Evolutionary conservation across 2,888 invertebrate species (phyloP).

Genomic region (Rhagium mordax): DNA sequence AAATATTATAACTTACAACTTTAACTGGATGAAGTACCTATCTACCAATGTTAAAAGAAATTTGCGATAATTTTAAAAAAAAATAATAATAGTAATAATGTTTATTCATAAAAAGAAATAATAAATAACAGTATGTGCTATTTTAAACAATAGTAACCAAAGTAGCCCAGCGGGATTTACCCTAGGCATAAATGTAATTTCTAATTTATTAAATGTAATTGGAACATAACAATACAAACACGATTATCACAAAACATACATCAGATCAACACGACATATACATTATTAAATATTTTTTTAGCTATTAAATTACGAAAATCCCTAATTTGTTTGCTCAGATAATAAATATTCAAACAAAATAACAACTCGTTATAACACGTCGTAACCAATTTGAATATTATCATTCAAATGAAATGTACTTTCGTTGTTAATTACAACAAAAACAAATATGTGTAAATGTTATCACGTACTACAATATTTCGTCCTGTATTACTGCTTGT

Average conservation of each 20-base stretch:
- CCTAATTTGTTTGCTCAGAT: slow-evolving; percentile 34
- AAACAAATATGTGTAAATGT: slow-evolving; percentile 18
- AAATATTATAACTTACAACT: too few relatives aligned
- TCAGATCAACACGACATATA: slow-evolving; percentile 29
- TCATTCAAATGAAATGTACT: slow-evolving; percentile 17
- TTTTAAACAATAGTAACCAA: neutral
- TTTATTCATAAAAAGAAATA: too few relatives aligned
- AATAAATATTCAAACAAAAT: slow-evolving; percentile 28
- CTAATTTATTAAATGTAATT: slow-evolving; percentile 23
- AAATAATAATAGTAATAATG: too few relatives aligned
- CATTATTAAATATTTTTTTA: slow-evolving; percentile 32
- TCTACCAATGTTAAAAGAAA: too few relatives aligned
- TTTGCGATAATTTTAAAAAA: too few relatives aligned
- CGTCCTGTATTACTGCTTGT: neutral
- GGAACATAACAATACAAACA: slow-evolving; percentile 27
- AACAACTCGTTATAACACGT: slow-evolving; percentile 17
- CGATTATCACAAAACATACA: slow-evolving; percentile 29
- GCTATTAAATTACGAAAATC: slow-evolving; percentile 29
- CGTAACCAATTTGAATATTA: slow-evolving; percentile 17
- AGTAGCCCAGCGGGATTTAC: neutral
- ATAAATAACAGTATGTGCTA: too few relatives aligned
- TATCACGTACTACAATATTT: neutral
- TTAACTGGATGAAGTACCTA: too few relatives aligned
- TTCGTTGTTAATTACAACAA: slow-evolving; percentile 17
- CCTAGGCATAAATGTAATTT: neutral